phyloP scores from a whole-genome alignment of 2,113 vertebrate genomes.

The Anoplopoma fimbria region DNA sequence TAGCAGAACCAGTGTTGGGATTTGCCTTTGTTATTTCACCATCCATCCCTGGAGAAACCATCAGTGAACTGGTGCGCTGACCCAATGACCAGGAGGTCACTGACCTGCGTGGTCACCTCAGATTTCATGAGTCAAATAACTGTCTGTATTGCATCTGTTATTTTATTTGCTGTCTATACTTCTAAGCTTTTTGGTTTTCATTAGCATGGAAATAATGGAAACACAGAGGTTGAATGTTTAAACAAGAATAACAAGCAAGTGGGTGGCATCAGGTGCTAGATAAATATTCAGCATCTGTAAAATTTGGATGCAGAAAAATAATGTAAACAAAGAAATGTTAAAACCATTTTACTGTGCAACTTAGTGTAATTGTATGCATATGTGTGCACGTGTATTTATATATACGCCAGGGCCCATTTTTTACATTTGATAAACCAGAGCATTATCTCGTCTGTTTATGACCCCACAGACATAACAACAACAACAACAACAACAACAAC shows the following conservation, averaged over 20 bases:
- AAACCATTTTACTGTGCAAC: neutral
- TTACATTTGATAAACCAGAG: slow-evolving; percentile 48
- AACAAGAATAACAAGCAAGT: slow-evolving; percentile 11
- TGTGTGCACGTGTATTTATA: neutral
- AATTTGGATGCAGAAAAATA: slow-evolving; percentile 5
- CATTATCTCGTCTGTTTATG: slow-evolving; percentile 45
- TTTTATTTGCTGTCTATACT: neutral
- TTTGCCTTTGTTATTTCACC: slow-evolving; percentile 19
- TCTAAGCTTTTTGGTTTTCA: slow-evolving; percentile 1
- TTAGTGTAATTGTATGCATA: neutral
- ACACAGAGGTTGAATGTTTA: neutral
- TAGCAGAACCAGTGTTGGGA: neutral
- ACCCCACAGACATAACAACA: slow-evolving; percentile 24
- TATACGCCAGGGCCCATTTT: slow-evolving; percentile 15
- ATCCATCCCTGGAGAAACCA: slow-evolving; percentile 10
- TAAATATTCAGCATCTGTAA: slow-evolving; percentile 21
- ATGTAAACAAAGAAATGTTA: neutral
- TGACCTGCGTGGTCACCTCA: slow-evolving; percentile 20
- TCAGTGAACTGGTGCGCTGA: slow-evolving; percentile 26
- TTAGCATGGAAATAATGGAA: slow-evolving; percentile 10
- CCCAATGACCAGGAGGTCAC: slow-evolving; percentile 23
- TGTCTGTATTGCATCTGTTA: neutral
- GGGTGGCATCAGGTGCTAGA: neutral
- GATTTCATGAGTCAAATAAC: neutral
- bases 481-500: neutral